A percentile compares a stretch with the other conserved stretches of the same genome.
Evolutionary conservation across 2,888 invertebrate genomes (phyloP).

Genomic region (Volucella bombylans): DNA sequence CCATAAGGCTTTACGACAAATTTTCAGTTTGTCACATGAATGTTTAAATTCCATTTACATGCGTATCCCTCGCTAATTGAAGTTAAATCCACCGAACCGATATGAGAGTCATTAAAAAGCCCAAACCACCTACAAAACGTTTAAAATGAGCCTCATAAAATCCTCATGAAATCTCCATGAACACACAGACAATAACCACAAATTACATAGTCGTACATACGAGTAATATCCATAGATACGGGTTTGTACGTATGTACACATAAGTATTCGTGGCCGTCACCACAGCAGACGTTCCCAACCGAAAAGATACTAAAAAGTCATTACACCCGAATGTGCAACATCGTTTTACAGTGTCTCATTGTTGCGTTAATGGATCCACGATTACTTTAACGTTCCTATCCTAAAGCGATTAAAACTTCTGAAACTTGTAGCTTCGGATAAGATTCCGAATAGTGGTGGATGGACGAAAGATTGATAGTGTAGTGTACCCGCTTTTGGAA

Average conservation of each 20-base stretch:
- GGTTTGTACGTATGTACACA: not conserved
- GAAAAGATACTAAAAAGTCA: slow-evolving; percentile 38
- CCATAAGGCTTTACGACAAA: not conserved
- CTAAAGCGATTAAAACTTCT: slow-evolving; percentile 37
- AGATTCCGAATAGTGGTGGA: not conserved
- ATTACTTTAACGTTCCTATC: slow-evolving; percentile 32
- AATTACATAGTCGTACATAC: slow-evolving; percentile 11
- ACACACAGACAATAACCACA: slow-evolving; percentile 40
- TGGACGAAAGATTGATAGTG: not conserved
- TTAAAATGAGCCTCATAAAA: not conserved
- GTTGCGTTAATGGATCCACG: slow-evolving; percentile 26
- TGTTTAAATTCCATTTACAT: not conserved
- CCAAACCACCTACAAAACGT: not conserved
- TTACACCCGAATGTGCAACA: slow-evolving; percentile 38
- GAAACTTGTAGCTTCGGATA: no score
- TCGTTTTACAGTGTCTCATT: not conserved
- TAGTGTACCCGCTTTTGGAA: not conserved
- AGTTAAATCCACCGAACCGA: slow-evolving; percentile 35
- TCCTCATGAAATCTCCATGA: slow-evolving; percentile 14
- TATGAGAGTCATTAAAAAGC: slow-evolving; percentile 18
- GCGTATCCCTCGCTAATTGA: slow-evolving; percentile 46
- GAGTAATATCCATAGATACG: no score
- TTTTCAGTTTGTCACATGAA: slow-evolving; percentile 34
- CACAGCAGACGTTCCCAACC: slow-evolving; percentile 1
- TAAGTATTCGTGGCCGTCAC: not conserved